phyloP scores from a whole-genome alignment of 2,113 vertebrate genomes.

The Anolis sagrei region DNA sequence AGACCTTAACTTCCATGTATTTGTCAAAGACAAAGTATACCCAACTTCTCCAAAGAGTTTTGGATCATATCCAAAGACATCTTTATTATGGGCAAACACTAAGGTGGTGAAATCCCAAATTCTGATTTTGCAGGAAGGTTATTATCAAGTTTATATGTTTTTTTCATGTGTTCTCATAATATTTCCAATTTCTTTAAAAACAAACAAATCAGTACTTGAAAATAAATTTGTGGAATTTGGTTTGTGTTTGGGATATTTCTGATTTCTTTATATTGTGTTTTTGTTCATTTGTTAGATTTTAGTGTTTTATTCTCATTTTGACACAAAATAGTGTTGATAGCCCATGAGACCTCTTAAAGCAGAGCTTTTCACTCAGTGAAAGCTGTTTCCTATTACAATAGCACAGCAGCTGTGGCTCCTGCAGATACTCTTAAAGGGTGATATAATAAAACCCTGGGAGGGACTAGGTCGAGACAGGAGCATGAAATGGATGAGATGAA shows the following conservation, averaged over 20 bases:
- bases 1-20: not conserved
- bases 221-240: conserved; percentile 1
- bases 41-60: not conserved
- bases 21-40: not conserved
- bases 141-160: conserved; percentile 48
- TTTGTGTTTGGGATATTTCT: conserved; percentile 43
- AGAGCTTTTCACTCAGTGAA: conserved; percentile 79
- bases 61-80: not conserved
- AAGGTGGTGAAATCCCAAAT: not conserved
- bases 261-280: conserved; percentile 63
- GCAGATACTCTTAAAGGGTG: conserved; percentile 83
- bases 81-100: not conserved
- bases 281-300: conserved; percentile 54
- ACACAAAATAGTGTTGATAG: conserved; percentile 82
- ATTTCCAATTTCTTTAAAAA: conserved; percentile 62
- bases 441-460: conserved; percentile 85
- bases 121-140: conserved; percentile 27
- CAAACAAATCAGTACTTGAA: not conserved
- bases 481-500: conserved; percentile 88
- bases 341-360: conserved; percentile 75
- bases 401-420: conserved; percentile 84
- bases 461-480: conserved; percentile 83
- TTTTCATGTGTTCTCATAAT: conserved; percentile 45
- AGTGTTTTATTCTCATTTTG: conserved; percentile 74
- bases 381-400: conserved; percentile 80